Evolutionary conservation across 2,797 vertebrate species (phyloP).

Genomic region (Chlorospingus flavigularis): DNA sequence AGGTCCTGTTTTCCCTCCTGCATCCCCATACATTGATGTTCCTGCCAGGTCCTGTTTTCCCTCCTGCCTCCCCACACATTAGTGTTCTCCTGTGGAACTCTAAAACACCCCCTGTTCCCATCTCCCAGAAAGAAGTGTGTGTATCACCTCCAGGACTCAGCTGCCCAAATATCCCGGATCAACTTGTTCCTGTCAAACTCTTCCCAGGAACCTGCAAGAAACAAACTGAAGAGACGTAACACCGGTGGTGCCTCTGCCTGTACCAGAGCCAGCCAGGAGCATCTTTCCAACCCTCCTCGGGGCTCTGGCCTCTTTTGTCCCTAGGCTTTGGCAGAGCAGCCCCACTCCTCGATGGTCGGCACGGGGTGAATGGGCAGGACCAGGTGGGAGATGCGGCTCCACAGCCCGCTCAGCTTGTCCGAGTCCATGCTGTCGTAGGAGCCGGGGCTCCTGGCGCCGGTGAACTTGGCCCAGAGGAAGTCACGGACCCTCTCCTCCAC

Average conservation of each 20-base stretch:
- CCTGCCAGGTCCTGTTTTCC: neutral
- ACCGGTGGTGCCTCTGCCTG: neutral
- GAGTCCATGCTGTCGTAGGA: constrained; percentile 82
- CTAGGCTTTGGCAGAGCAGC: constrained; percentile 66
- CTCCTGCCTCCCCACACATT: neutral
- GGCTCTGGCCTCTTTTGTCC: neutral
- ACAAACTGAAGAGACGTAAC: neutral
- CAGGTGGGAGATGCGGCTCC: constrained; percentile 94
- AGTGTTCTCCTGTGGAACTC: neutral
- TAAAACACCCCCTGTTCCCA: neutral
- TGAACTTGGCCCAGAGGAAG: constrained; percentile 81
- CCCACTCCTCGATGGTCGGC: constrained; percentile 71
- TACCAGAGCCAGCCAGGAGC: neutral
- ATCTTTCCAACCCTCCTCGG: neutral
- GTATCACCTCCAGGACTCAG: neutral
- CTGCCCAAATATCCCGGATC: neutral
- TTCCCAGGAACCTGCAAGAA: neutral
- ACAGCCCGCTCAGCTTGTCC: constrained; percentile 88
- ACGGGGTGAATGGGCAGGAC: constrained; percentile 85
- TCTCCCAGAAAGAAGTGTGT: neutral
- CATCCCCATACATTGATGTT: no score
- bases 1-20: neutral
- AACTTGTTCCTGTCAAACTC: neutral
- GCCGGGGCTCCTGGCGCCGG: neutral
- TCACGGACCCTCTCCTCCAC: constrained; percentile 87